These are phyloP conservation scores for Fissipunctia ypsillon DNA, from an alignment of 2,888 invertebrate genomes.

Conservation along the genomic window DNA sequence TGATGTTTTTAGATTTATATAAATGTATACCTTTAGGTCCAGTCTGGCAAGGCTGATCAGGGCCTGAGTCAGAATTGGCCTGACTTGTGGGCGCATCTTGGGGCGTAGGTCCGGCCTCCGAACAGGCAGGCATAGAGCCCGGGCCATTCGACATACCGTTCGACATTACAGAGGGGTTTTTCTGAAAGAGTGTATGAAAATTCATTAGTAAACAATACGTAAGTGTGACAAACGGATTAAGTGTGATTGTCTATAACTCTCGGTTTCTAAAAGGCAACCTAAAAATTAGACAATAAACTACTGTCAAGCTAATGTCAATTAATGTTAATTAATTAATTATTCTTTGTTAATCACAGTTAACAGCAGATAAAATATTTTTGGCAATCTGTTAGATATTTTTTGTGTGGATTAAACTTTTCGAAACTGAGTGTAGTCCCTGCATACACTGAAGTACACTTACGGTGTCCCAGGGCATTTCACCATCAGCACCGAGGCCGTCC, in stretches of 20 bases:
- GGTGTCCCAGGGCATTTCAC: slow-evolving; percentile 91
- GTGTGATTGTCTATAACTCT: background rate
- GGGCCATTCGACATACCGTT: slow-evolving; percentile 88
- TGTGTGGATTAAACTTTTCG: background rate
- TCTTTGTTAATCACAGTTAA: background rate
- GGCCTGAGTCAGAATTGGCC: slow-evolving; percentile 58
- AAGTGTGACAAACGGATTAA: background rate
- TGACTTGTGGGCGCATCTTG: slow-evolving; percentile 69
- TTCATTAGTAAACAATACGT: background rate
- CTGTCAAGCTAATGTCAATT: no score
- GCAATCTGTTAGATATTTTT: background rate
- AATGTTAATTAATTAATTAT: no score
- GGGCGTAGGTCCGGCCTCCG: slow-evolving; percentile 76
- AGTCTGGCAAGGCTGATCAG: slow-evolving; percentile 77
- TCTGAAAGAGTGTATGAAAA: slow-evolving; percentile 71
- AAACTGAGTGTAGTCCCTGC: background rate
- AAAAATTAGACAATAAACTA: background rate
- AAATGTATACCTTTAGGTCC: slow-evolving; percentile 83
- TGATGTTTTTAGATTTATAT: no score
- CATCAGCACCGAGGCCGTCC: slow-evolving; percentile 91
- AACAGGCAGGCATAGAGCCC: slow-evolving; percentile 82
- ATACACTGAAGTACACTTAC: slow-evolving; percentile 75
- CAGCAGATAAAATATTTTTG: background rate
- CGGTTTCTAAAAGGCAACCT: background rate
- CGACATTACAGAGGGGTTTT: slow-evolving; percentile 89